Conservation (phyloP, 2,113 vertebrate species). For the Bubo blakistoni region DNA sequence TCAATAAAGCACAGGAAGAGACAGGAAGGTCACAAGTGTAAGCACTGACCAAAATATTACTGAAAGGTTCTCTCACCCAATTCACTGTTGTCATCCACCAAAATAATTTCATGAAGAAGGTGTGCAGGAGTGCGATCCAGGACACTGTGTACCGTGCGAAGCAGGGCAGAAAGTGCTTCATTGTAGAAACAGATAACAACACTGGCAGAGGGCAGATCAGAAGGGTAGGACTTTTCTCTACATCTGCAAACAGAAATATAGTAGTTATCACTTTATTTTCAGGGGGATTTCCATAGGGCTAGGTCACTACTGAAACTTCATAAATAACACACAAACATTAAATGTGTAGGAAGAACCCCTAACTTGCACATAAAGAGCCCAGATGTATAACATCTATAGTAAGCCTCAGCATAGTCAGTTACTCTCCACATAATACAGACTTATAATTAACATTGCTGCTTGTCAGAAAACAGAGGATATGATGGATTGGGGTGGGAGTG, state of each 20-base stretch:
- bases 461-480: not conserved
- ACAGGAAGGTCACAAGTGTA: not conserved
- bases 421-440: not conserved
- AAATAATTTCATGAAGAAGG: conserved; percentile 89
- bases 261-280: not conserved
- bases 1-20: not conserved
- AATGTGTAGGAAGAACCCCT: not conserved
- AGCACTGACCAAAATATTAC: not conserved
- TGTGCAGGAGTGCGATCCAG: conserved; percentile 82
- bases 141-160: conserved; percentile 91
- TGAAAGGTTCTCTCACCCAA: conserved; percentile 74
- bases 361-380: not conserved
- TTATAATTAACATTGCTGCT: not conserved
- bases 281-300: not conserved
- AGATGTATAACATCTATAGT: accelerated
- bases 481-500: not conserved
- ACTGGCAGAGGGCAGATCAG: conserved; percentile 83
- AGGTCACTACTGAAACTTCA: not conserved
- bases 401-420: not conserved
- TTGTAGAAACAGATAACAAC: conserved; percentile 96
- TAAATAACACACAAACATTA: not conserved
- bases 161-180: conserved; percentile 90
- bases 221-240: conserved; percentile 76
- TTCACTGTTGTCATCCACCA: conserved; percentile 95
- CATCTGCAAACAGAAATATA: conserved; percentile 74